Base-by-base conservation (phyloP, 2,888 invertebrate species). In the Heliconius charithonia region DNA sequence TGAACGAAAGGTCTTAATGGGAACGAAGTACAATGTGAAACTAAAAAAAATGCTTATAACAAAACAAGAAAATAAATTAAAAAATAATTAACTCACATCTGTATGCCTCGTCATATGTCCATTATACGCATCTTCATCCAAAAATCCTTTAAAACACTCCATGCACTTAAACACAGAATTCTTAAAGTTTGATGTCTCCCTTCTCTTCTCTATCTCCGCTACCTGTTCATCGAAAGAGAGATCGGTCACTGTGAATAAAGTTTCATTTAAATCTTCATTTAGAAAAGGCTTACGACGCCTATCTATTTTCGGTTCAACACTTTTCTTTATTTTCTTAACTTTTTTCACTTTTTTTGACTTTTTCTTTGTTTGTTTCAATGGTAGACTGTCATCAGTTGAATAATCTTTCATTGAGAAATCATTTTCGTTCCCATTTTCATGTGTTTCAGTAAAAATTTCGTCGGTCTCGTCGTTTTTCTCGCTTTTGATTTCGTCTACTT, bases 71-170 rank as follows among this genome's bases (percentile, higher is more conserved):
- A 63, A 63, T 63, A 25, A 63, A 59, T 59, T n/a, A 59, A 59
- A 59, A 59, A 63, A 25, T n/a, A 13, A 74, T 9, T 3, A 71
- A 91, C 92, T 91, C 69, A 93, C 93, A 82, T 88, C 82, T 0
- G 92, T 92, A 83, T 95, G 94, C 12, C 92, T 85, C 0, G 86
- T 85, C 83, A 93, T 87, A 66, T 94, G 94, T 0, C 89, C 87
- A 22, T 89, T 91, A 51, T 91, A 95, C 0, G 93, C 92, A 1
- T 91, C 93, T 59, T 91, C 89, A 9, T 93, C 94, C 19, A 93
- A 79, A 80, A 94, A 94, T 0, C 94, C 94, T 82, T 93, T 93
- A 19, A 85, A 95, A 76, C 94, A 95, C 19, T 87, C 89, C 0
- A 87, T 89, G 74, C 94, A 95, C 73, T 93, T 93, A 76, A 86